These are phyloP conservation scores for Eulithis testata DNA, from an alignment of 2,888 invertebrate genomes.

Conservation along the genomic window DNA sequence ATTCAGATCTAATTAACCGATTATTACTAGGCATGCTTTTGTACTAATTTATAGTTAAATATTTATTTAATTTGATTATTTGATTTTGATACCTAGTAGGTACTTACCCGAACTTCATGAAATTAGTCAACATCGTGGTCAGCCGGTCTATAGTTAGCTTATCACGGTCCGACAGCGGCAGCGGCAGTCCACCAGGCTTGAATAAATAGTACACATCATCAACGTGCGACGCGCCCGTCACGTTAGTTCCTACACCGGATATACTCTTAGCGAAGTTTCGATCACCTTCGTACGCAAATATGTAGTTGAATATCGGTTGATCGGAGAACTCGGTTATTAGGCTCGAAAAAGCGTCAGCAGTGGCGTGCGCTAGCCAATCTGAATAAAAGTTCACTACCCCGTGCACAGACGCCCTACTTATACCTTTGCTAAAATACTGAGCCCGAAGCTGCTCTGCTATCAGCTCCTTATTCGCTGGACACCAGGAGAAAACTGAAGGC, in stretches of 20 bases:
- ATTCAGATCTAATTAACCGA: too few species aligned
- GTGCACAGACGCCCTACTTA: conserved; percentile 48
- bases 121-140: conserved; percentile 70
- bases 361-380: conserved; percentile 68
- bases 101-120: conserved; percentile 70
- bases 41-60: too few species aligned
- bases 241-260: conserved; percentile 46
- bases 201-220: conserved; percentile 77
- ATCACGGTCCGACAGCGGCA: conserved; percentile 55
- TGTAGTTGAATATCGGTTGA: conserved; percentile 66
- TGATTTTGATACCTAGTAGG: too few species aligned
- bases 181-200: conserved; percentile 63
- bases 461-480: conserved; percentile 53
- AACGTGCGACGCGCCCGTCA: conserved; percentile 65
- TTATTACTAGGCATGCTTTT: too few species aligned
- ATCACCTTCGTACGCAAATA: conserved; percentile 69
- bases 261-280: conserved; percentile 66
- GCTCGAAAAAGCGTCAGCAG: conserved; percentile 60
- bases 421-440: conserved; percentile 63
- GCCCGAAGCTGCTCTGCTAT: conserved; percentile 60
- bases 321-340: conserved; percentile 59
- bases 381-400: conserved; percentile 64
- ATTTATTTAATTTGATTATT: too few species aligned
- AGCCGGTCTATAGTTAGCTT: conserved; percentile 60
- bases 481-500: conserved; percentile 71